Evolutionary conservation across 2,797 vertebrate species (phyloP), one percentile per base, ranked within the genome.

Genomic region (Silurus lanzhouensis): DNA sequence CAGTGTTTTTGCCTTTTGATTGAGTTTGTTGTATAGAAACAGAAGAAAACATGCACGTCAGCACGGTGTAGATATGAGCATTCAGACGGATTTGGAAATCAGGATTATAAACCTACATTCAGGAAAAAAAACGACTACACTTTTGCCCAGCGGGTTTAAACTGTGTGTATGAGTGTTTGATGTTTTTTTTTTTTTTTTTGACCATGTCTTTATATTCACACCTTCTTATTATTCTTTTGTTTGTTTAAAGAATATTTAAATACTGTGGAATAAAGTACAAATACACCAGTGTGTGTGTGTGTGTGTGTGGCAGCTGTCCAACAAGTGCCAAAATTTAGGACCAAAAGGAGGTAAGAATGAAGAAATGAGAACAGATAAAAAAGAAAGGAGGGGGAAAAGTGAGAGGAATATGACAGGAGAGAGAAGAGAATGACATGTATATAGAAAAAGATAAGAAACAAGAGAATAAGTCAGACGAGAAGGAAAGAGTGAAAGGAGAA

Each of bases 231-330:
- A 44, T 80, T 55, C 67, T 1, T 83, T 66, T 17, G 75, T 76
- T 72, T 86, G 68, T 58, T 38, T 38, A 71, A 31, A 86, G 61
- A 85, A 68, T 87, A 90, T 88, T 86, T 87, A 85, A 87, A 85
- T 88, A 88, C 88, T 84, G 74, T 84, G 75, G 77, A 90, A 90
- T 89, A 90, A 90, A 89, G 86, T 74, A 85, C 83, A 75, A 61
- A 44, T 70, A 82, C 85, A 57, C 44, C 52, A 8, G 52, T n/a
- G 3, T 27, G 48, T 46, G 75, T 22, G 76, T 66, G 27, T n/a
- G 71, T 6, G 70, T 14, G 25, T 25, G 27, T 38, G 14, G 9
- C 8, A 52, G 48, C 48, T 52, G 8, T 52, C 48, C 48, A 52
- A 52, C 48, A 52, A 52, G 72, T 75, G n/a, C 52, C 46, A 27